Conservation (phyloP, 2,113 vertebrate genomes). For the Bothrops jararaca region DNA sequence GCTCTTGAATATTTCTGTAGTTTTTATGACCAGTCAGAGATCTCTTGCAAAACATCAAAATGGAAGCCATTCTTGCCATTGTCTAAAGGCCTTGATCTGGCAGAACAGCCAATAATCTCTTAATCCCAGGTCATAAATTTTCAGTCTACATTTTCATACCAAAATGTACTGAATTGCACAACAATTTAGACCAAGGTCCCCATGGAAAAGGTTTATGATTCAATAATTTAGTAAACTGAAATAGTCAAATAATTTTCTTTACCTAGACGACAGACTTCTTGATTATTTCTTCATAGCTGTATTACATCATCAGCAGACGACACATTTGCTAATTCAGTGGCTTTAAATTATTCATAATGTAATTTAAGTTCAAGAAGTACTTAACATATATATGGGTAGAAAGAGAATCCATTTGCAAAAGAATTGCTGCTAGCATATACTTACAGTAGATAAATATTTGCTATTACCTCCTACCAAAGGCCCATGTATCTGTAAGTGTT, state of each 20-base stretch:
- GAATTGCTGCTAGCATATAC: background rate
- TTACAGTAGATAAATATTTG: background rate
- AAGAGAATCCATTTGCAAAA: background rate
- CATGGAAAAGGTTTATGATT: background rate
- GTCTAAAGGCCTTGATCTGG: background rate
- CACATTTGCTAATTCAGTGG: background rate
- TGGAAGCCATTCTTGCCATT: background rate
- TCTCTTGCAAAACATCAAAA: background rate
- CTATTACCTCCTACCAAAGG: background rate
- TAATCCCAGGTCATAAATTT: background rate
- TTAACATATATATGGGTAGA: background rate
- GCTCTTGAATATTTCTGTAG: background rate
- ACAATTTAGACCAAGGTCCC: background rate
- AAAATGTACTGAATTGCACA: background rate
- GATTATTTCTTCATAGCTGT: background rate
- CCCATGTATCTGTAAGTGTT: background rate
- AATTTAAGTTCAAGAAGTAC: background rate
- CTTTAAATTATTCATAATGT: constrained; percentile 12
- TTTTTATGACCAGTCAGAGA: background rate
- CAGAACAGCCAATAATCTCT: background rate
- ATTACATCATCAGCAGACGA: background rate
- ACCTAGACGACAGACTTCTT: background rate
- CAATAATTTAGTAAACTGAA: background rate
- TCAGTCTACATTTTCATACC: background rate
- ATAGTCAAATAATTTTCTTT: background rate